Base-by-base conservation (phyloP, 2,888 invertebrate species). In the Brenthis ino region DNA sequence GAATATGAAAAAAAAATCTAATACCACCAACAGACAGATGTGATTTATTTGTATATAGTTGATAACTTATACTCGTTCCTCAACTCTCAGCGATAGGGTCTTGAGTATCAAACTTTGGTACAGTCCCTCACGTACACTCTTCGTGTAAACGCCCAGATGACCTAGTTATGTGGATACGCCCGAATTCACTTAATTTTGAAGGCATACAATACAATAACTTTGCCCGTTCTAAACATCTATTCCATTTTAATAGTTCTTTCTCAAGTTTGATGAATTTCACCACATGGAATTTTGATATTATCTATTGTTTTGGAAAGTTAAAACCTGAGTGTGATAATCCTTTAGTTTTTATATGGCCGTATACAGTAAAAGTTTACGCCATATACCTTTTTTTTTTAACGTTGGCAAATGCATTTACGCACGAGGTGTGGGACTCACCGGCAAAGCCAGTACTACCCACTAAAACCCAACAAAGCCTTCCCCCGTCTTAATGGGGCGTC, bases 141-240 rank as follows among this genome's bases (percentile, higher is more conserved):
- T 53, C 51, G 11, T 13, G 53, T 14, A 53, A 61, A 53, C 20
- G 53, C 16, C 51, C 33, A 63, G 33, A n/a, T 63, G 63, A 63
- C 63, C 63, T 43, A 63, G 53, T 53, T 63, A 53, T 63, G 53
- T 33, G 50, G 61, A 51, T 61, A 20, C 37, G 14, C 37, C 63
- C 60, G 11, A 14, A 63, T 11, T 63, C 53, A 53, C 37, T 63
- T 63, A 43, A 37, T 53, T 53, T 51, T 53, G 13, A 20, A 53
- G 51, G 51, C 51, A 8, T 16, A 51, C 37, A n/a, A 37, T 51
- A 53, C 37, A 37, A 63, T 37, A 63, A 53, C 37, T 63, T 63
- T 14, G 3, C 53, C 6, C 33, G 37, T 63, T 53, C 33, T 63
- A 43, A 63, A 14, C 37, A 50, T 60, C 12, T 14, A 58, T 58